Evolutionary conservation across 2,113 vertebrate species (phyloP), one percentile per base, ranked within the genome.

Genomic region (Dasyurus viverrinus): DNA sequence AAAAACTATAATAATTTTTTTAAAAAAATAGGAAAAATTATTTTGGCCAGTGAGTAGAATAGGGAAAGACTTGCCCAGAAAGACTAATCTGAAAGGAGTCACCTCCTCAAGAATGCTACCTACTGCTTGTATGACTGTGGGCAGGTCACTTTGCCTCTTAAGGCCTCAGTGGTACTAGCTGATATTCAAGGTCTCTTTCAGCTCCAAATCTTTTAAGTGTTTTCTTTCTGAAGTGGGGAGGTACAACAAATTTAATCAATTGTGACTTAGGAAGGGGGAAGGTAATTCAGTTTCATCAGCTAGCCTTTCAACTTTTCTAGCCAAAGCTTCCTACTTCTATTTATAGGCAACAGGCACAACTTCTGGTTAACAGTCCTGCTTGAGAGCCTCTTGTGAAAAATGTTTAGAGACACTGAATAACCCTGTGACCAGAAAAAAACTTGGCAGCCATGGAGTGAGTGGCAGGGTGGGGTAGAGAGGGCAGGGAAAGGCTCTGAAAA

Each of bases 221-320:
- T n/a, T 42, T 84, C 16, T 84, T 16, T 68, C 60, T n/a, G 60
- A 25, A 8, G 54, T 5, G 10, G 30, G 60, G 27, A 36, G 60
- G 57, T 14, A 76, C 30, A 22, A 30, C 8, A 30, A 93, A 54
- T 93, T 96, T 95, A 30, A 94, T 68, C 60, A 90, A 92, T 89
- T 89, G 76, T 93, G 96, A 94, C 94, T 96, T 91, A 95, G 90
- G 54, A 90, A 92, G 95, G 30, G 84, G 92, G 30, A 57, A 90
- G 93, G 54, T 48, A 89, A 89, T 90, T 57, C 54, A 47, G 54
- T n/a, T 94, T 54, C 53, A 47, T 68, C 42, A 47, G 53, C 8
- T 0, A 84, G 1, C 24, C 50, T 60, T 84, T 76, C 42, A 54
- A 0, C 30, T 54, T 89, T 11, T n/a, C 36, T 0, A 42, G 91